Base-by-base conservation (phyloP, 1,140 invertebrate species). In the Diorhabda sublineata region DNA sequence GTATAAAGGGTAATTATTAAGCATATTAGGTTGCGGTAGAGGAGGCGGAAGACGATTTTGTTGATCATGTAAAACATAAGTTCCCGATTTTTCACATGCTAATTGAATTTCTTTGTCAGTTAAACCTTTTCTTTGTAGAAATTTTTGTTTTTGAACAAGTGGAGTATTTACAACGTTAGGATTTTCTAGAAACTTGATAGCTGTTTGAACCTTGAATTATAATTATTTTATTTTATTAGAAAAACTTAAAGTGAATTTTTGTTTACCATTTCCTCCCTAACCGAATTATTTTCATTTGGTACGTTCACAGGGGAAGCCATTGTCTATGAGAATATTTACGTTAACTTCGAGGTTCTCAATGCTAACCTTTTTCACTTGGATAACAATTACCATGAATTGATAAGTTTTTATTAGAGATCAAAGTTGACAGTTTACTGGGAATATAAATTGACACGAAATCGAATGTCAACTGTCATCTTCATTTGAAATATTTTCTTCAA, bases 121-220 rank as follows among this genome's bases (percentile, higher is more conserved):
- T 2, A 94, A 81, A 66, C 94, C 94, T 84, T 95, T 95, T 69
- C 86, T 87, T 73, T 87, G 85, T 4, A 96, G 82, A 83, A 96
- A 96, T 71, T 88, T 85, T 78, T 91, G 88, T 77, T 92, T 94
- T 74, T 92, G 88, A 61, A 87, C 84, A 47, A 91, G 75, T 0
- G 92, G 88, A 78, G 89, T 93, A 66, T 85, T 81, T 58, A 87
- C 84, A 3, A 96, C 91, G 80, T 90, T 92, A 45, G 91, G 91
- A 83, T 95, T 94, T 80, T 90, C 87, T 47, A 96, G 81, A 83
- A 96, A 96, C 75, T 91, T 93, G 6, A 95, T 88, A 45, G 94
- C 94, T 43, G 93, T 94, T 67, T 87, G 87, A 66, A 96, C 87
- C 92, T 93, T 43, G n/a, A 9, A 59, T n/a, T 26, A n/a, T 44